phyloP scores from a whole-genome alignment of 2,888 invertebrate genomes.

The Drosophila mimica region DNA sequence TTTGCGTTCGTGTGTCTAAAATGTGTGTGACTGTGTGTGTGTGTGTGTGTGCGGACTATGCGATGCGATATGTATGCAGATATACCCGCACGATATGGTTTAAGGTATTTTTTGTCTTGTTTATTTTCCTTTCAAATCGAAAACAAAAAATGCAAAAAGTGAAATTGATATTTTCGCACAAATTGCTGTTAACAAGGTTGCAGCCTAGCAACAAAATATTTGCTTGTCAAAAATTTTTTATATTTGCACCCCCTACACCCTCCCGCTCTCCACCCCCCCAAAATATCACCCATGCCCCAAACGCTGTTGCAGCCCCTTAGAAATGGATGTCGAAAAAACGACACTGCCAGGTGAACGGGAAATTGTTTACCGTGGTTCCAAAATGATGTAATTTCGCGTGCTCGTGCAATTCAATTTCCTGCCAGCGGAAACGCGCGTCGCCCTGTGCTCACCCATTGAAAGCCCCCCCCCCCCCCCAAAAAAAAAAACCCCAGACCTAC shows the following conservation, averaged over 20 bases:
- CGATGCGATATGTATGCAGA: constrained; percentile 28
- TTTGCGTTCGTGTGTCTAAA: constrained; percentile 31
- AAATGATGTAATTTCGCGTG: constrained; percentile 84
- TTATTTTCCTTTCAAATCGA: constrained; percentile 30
- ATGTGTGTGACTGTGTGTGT: constrained; percentile 5
- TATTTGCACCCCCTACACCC: constrained; percentile 27
- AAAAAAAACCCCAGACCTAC: not conserved
- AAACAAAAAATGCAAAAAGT: constrained; percentile 53
- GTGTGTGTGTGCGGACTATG: constrained; percentile 10
- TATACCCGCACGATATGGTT: constrained; percentile 27
- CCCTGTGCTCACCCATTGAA: constrained; percentile 64
- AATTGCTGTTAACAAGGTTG: constrained; percentile 70
- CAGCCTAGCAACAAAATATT: constrained; percentile 67
- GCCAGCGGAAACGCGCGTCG: constrained; percentile 81
- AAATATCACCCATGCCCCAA: not conserved
- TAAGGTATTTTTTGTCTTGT: constrained; percentile 15
- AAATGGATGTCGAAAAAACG: constrained; percentile 33
- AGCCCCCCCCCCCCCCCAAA: constrained; percentile 9
- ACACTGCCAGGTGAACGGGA: constrained; percentile 72
- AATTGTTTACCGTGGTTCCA: constrained; percentile 80
- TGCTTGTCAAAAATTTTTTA: constrained; percentile 68
- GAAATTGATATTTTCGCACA: constrained; percentile 75
- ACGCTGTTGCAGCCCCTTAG: constrained; percentile 3
- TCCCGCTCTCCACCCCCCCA: too few relatives aligned
- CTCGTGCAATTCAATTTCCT: constrained; percentile 84